Percentiles rank a stretch among this genome's conserved stretches.
These are phyloP conservation scores for Desmodus rotundus DNA, from an alignment of 2,113 vertebrate species.

Conservation along the genomic window DNA sequence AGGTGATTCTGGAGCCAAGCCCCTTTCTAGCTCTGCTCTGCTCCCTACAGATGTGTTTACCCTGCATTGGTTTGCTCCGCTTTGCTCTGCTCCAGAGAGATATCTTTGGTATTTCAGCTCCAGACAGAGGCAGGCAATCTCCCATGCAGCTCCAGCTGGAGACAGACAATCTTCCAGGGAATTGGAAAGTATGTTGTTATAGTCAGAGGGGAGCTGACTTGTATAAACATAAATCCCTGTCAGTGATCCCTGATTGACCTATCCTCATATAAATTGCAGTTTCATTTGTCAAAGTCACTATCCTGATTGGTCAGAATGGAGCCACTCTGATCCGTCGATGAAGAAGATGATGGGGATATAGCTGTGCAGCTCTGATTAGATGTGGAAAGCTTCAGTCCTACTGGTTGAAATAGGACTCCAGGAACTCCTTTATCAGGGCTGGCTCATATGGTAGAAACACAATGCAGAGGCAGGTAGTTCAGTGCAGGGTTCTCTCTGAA, in stretches of 20 bases:
- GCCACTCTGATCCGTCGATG: not conserved
- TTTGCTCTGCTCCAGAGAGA: not conserved
- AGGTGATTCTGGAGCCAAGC: not conserved
- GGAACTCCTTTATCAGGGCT: not conserved
- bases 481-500: not conserved
- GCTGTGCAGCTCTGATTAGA: not conserved
- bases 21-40: not conserved
- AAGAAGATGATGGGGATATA: not conserved
- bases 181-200: not conserved
- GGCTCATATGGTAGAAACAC: not conserved
- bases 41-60: not conserved
- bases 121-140: not conserved
- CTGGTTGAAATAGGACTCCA: not conserved
- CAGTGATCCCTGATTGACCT: not conserved
- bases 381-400: not conserved
- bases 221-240: not conserved
- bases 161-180: not conserved
- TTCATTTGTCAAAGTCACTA: not conserved
- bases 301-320: not conserved
- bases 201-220: not conserved
- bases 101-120: not conserved
- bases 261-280: not conserved
- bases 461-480: not conserved
- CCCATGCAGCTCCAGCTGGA: not conserved
- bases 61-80: not conserved